Evolutionary conservation across 2,113 vertebrate genomes (phyloP).

Genomic region (Xiphophorus hellerii): DNA sequence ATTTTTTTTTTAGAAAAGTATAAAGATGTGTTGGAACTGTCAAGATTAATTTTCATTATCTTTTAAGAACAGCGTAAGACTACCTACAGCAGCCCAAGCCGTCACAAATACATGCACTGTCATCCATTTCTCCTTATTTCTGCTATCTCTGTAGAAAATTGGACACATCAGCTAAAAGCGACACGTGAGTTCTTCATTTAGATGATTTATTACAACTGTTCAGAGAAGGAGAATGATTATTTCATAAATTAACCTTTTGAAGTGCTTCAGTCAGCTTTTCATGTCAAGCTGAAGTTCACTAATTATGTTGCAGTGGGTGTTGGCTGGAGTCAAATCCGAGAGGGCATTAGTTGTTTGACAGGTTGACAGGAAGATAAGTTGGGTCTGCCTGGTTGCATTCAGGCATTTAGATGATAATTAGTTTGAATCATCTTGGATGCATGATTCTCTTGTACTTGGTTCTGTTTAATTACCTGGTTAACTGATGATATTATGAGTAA

Average conservation of each 20-base stretch:
- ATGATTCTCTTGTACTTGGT: slow-evolving; percentile 23
- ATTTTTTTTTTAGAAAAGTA: background rate
- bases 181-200: slow-evolving; percentile 11
- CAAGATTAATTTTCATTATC: too few relatives aligned
- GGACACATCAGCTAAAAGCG: slow-evolving; percentile 23
- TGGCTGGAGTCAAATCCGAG: slow-evolving; percentile 31
- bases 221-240: slow-evolving; percentile 35
- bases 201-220: slow-evolving; percentile 57
- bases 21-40: too few relatives aligned
- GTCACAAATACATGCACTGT: background rate
- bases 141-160: slow-evolving; percentile 15
- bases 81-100: background rate
- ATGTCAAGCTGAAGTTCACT: slow-evolving; percentile 39
- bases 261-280: slow-evolving; percentile 51
- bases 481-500: slow-evolving; percentile 25
- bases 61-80: background rate
- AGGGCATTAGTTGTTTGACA: slow-evolving; percentile 35
- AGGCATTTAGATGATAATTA: slow-evolving; percentile 34
- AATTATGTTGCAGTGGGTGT: slow-evolving; percentile 29
- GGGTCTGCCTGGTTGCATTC: slow-evolving; percentile 1
- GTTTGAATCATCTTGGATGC: slow-evolving; percentile 30
- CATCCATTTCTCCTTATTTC: slow-evolving; percentile 17
- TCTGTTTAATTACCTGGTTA: slow-evolving; percentile 44
- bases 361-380: slow-evolving; percentile 35
- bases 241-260: slow-evolving; percentile 62